These are phyloP conservation scores for Apteryx mantelli DNA, from an alignment of 2,113 vertebrate genomes.

Conservation along the genomic window DNA sequence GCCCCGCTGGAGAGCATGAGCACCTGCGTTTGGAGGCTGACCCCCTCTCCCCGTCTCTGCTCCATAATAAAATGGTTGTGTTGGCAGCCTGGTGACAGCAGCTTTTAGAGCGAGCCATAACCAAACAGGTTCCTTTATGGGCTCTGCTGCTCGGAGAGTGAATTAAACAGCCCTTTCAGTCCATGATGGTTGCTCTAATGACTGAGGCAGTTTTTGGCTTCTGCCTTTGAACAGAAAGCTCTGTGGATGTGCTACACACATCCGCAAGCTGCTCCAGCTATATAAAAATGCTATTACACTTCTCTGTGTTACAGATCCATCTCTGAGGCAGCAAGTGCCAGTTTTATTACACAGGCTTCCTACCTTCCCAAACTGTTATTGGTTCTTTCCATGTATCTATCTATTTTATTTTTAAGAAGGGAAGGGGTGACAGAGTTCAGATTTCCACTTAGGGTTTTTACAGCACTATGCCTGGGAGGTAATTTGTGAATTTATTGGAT, in stretches of 20 bases:
- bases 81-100: not conserved
- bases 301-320: not conserved
- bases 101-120: not conserved
- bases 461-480: not conserved
- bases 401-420: not conserved
- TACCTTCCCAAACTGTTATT: not conserved
- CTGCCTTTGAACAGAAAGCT: not conserved
- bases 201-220: not conserved
- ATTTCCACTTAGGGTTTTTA: conserved; percentile 6
- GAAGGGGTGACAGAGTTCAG: not conserved
- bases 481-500: conserved; percentile 6
- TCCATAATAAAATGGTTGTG: not conserved
- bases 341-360: not conserved
- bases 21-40: not conserved
- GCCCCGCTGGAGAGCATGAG: not conserved
- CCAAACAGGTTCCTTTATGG: not conserved
- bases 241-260: not conserved
- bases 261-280: not conserved
- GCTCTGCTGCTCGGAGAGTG: not conserved
- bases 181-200: not conserved
- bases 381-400: not conserved
- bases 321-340: not conserved
- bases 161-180: not conserved
- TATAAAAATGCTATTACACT: not conserved
- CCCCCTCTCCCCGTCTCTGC: not conserved